Base-by-base conservation (phyloP, 92 coral and sea anemone genomes). In the Bergia puertoricense region DNA sequence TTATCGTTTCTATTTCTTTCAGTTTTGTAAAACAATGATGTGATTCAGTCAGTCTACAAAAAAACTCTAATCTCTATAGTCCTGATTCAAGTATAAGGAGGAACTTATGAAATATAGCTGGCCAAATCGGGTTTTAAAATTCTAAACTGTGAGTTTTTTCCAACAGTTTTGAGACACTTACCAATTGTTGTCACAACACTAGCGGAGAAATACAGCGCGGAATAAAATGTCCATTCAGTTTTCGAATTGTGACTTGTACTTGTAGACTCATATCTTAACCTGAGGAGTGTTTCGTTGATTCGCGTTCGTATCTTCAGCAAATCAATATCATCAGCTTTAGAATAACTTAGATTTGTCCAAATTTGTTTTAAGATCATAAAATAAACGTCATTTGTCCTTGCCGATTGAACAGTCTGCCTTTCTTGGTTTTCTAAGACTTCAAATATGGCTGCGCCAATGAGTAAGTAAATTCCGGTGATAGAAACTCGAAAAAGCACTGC, bases 141-240 rank as follows among this genome's bases (percentile, higher is more conserved):
- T 73, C 37, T 6, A 10, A 73, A 73, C 43, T 73, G 15, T 69
- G 74, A 8, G 10, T 6, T 73, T 36, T 48, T 14, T 23, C 20
- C 67, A 5, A 51, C 81, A 46, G 30, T 62, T 13, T 6, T 46
- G 30, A 40, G 15, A 40, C 11, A 79, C 86, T 82, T 82, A 82
- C 86, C 86, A 46, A 82, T 82, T 40, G 86, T 82, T 4, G 86
- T 82, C 71, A 82, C 76, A 20, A 82, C 86, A 69, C 86, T 82
- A 23, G 86, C 72, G 1, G 86, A 82, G 62, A 82, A 82, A 67
- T 82, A 82, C 8, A 82, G 86, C 22, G 86, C 86, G 8, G 86
- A 43, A 59, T 82, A 82, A 71, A 82, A 82, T 20, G 86, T 66
- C 86, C 86, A 82, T 36, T 66, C 86, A 10, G 57, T 3, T 66